Conservation (phyloP, 1,140 invertebrate species). For the Globodera rostochiensis region DNA sequence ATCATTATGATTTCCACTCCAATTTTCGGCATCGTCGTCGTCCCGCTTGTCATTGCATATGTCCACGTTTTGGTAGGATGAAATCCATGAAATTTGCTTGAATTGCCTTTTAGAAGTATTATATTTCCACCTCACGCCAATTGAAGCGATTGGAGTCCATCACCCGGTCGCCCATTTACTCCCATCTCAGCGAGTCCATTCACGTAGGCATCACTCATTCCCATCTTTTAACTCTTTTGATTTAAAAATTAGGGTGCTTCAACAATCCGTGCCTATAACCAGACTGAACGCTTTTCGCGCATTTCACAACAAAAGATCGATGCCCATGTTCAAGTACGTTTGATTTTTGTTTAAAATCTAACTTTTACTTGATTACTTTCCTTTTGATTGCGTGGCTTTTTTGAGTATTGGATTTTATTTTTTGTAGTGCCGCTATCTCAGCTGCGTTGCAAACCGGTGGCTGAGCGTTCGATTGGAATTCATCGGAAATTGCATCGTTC, state of each 20-base stretch:
- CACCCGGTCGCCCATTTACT: conserved; percentile 93
- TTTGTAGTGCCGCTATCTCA: conserved; percentile 65
- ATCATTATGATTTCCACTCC: conserved; percentile 71
- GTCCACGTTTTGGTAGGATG: conserved; percentile 34
- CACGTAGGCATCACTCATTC: background rate
- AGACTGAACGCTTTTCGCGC: conserved; percentile 61
- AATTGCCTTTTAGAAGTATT: conserved; percentile 77
- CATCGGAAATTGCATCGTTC: conserved; percentile 45
- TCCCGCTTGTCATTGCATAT: conserved; percentile 71
- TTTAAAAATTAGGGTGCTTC: conserved; percentile 55
- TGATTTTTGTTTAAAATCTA: conserved; percentile 54
- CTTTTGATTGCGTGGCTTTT: background rate
- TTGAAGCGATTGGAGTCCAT: conserved; percentile 92
- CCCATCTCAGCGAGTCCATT: conserved; percentile 73
- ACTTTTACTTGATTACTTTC: background rate
- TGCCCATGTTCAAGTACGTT: conserved; percentile 68
- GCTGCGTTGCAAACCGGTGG: conserved; percentile 66
- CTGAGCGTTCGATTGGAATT: conserved; percentile 69
- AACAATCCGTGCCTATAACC: conserved; percentile 66
- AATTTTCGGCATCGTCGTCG: conserved; percentile 69
- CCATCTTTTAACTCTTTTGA: background rate
- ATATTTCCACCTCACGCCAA: conserved; percentile 88
- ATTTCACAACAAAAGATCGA: conserved; percentile 67
- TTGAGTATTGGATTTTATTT: background rate
- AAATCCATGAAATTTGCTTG: conserved; percentile 29